Evolutionary conservation across 2,888 invertebrate species (phyloP), one percentile per base, ranked within the genome.

Genomic region (Flabesymbios commensalis): DNA sequence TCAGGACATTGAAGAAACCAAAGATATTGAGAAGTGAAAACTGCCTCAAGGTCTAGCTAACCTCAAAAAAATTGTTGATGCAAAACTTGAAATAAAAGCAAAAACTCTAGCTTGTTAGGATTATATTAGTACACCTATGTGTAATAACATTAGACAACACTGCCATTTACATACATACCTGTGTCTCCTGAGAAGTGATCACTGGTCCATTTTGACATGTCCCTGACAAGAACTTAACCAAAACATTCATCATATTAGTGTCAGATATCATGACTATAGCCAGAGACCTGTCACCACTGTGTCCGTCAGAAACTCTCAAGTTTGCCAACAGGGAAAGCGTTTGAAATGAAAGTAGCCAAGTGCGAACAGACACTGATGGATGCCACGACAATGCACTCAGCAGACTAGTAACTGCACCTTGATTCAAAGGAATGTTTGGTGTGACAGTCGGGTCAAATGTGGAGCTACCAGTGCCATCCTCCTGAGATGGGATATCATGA

Each of bases 311-410:
- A 28, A 70, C 61, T 64, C 76, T 78, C 60, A 87, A 87, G 80
- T 89, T 90, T 55, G 90, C 88, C 49, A 90, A 87, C 77, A 91
- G 85, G 1, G 90, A 90, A 52, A 92, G 82, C 17, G 89, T 88
- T 76, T 91, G 90, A 80, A 92, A 87, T 0, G 90, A 89, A 31
- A 90, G 85, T 72, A 90, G 90, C 92, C 92, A 92, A 64, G 90
- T 89, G 61, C 90, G 86, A 32, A 91, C 83, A 53, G 90, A 88
- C 52, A 90, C 86, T 57, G 41, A 32, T 5, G 88, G 88, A 65
- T 87, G 84, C 86, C 88, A 87, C 1, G 88, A 87, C 42, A 90
- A 83, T 0, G 89, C 88, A 43, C 87, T 84, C 51, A 91, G 85
- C 22, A 91, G 82, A 19, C 88, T 87, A 61, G 87, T 86, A 22